Evolutionary conservation across 2,113 vertebrate genomes (phyloP).

Genomic region (Hoplias malabaricus): DNA sequence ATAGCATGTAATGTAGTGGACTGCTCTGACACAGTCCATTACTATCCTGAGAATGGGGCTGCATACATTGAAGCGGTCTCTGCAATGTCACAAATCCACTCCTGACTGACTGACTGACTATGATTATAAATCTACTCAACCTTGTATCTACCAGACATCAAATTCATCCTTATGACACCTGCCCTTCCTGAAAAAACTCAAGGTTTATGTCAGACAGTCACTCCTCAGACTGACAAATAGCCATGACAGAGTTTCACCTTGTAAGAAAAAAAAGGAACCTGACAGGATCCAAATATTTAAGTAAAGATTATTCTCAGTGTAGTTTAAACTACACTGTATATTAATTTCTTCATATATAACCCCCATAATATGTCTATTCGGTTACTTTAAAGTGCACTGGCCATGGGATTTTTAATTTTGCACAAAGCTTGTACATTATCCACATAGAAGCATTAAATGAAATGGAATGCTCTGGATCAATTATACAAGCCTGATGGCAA

Average conservation of each 20-base stretch:
- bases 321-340: no score
- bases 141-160: conserved; percentile 1
- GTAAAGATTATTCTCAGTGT: neutral
- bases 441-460: no score
- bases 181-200: neutral
- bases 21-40: neutral
- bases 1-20: neutral
- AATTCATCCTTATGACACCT: conserved; percentile 13
- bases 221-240: neutral
- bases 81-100: neutral
- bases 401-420: no score
- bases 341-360: no score
- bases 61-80: neutral
- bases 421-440: no score
- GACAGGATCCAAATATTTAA: neutral
- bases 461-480: no score
- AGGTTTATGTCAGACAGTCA: neutral
- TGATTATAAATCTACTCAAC: neutral
- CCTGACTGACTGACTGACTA: neutral
- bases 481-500: no score
- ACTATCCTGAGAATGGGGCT: neutral
- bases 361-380: no score
- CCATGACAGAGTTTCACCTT: neutral
- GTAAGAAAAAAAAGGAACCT: neutral
- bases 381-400: no score